Evolutionary conservation across 2,888 invertebrate genomes (phyloP).

Genomic region (Oxytorus armatus): DNA sequence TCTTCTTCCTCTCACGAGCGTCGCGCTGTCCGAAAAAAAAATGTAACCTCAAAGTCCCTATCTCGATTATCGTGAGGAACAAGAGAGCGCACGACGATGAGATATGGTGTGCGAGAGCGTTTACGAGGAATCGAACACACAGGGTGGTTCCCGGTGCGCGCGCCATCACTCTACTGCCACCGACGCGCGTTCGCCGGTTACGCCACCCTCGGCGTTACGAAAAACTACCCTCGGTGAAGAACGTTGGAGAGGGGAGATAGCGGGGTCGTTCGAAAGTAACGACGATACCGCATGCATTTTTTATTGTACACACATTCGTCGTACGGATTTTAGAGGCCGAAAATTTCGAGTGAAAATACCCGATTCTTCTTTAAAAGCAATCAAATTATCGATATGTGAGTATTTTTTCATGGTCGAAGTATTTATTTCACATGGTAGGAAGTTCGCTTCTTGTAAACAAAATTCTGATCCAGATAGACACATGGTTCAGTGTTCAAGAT

Average conservation of each 20-base stretch:
- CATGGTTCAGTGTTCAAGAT: too few relatives aligned
- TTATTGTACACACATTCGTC: background rate
- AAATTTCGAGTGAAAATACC: too few relatives aligned
- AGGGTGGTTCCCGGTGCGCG: slow-evolving; percentile 57
- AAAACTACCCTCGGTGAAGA: background rate
- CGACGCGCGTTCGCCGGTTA: background rate
- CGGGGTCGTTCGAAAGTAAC: background rate
- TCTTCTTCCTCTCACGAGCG: background rate
- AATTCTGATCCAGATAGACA: too few relatives aligned
- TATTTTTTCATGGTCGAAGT: too few relatives aligned
- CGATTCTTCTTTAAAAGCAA: too few relatives aligned
- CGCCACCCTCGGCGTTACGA: slow-evolving; percentile 32
- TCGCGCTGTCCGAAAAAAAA: background rate
- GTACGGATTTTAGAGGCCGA: background rate
- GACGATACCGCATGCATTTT: background rate
- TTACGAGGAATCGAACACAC: slow-evolving; percentile 10
- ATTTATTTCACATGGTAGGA: too few relatives aligned
- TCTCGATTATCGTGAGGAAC: background rate
- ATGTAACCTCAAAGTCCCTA: background rate
- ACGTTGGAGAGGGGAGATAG: background rate
- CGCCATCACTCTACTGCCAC: slow-evolving; percentile 30
- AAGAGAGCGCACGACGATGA: background rate
- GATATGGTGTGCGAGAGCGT: slow-evolving; percentile 3
- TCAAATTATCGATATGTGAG: too few relatives aligned
- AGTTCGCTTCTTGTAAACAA: too few relatives aligned